These are phyloP conservation scores for Polydrusus pterygomalis DNA, from an alignment of 2,888 invertebrate species.

Conservation along the genomic window DNA sequence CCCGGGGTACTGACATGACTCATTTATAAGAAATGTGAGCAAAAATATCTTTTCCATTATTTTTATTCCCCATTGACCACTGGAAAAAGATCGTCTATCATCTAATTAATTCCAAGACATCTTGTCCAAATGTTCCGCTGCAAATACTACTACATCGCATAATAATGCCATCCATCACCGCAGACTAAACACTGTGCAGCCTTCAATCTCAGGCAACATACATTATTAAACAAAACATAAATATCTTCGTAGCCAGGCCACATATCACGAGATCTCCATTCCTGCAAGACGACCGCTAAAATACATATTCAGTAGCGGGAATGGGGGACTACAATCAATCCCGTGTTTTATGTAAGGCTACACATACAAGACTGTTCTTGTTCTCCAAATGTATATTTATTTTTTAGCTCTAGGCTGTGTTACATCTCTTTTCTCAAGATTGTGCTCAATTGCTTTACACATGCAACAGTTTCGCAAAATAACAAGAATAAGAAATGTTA, in stretches of 20 bases:
- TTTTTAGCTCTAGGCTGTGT: no score
- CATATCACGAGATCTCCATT: slow-evolving; percentile 53
- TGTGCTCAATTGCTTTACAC: no score
- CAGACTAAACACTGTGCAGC: slow-evolving; percentile 41
- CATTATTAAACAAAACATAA: slow-evolving; percentile 54
- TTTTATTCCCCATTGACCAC: not conserved
- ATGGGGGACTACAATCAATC: slow-evolving; percentile 55
- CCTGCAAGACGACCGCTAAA: slow-evolving; percentile 39
- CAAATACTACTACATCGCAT: slow-evolving; percentile 38
- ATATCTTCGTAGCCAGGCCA: slow-evolving; percentile 52
- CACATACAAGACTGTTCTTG: no score
- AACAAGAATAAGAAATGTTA: no score
- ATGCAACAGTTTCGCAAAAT: no score
- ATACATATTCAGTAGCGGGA: slow-evolving; percentile 52
- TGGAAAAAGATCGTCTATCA: not conserved
- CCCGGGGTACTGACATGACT: no score
- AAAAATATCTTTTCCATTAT: no score
- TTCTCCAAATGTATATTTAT: no score
- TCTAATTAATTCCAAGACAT: slow-evolving; percentile 20
- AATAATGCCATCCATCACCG: slow-evolving; percentile 44
- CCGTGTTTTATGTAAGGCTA: slow-evolving; percentile 43
- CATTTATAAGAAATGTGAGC: no score
- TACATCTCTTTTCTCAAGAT: no score
- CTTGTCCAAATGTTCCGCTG: slow-evolving; percentile 10
- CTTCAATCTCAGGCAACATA: slow-evolving; percentile 46